phyloP scores from a whole-genome alignment of 92 coral and sea anemone species.

The Palythoa grandiflora region DNA sequence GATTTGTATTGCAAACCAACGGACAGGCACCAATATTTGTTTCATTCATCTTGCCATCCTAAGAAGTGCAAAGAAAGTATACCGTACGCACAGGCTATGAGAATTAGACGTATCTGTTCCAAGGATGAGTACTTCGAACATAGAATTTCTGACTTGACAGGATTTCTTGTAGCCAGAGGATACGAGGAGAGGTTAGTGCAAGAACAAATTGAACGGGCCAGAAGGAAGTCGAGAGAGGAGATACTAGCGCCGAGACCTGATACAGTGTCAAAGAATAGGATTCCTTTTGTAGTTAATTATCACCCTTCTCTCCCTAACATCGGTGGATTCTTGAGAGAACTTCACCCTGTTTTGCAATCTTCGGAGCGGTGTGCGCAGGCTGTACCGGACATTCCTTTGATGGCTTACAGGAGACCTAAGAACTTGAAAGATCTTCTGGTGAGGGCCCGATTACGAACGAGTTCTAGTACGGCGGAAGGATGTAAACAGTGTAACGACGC shows the following conservation, averaged over 20 bases:
- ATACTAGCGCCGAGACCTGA: slow-evolving; percentile 8
- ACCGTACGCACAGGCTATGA: slow-evolving; percentile 56
- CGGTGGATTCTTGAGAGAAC: slow-evolving; percentile 35
- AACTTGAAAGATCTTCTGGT: slow-evolving; percentile 43
- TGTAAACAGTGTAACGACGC: slow-evolving; percentile 17
- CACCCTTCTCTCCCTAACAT: slow-evolving; percentile 45
- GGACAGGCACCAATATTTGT: slow-evolving; percentile 57
- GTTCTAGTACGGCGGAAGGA: slow-evolving; percentile 1
- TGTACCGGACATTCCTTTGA: slow-evolving; percentile 21
- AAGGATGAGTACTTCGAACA: slow-evolving; percentile 17
- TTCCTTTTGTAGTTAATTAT: slow-evolving; percentile 41
- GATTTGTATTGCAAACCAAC: slow-evolving; percentile 49
- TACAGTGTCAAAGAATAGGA: not conserved
- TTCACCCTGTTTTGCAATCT: slow-evolving; percentile 38
- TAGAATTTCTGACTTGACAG: slow-evolving; percentile 3
- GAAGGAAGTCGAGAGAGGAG: slow-evolving; percentile 25
- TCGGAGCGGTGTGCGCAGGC: slow-evolving; percentile 47
- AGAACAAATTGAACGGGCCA: slow-evolving; percentile 42
- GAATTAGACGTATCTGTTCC: slow-evolving; percentile 50
- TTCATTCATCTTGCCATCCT: slow-evolving; percentile 48
- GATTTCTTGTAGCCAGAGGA: slow-evolving; percentile 41
- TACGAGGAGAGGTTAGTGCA: slow-evolving; percentile 13
- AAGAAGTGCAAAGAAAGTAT: slow-evolving; percentile 39
- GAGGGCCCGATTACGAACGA: slow-evolving; percentile 9
- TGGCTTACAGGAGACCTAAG: slow-evolving; percentile 45